Conservation (phyloP, 30 jellyfish, hydroid and myxozoan genomes). For the Clytia hemisphaerica region DNA sequence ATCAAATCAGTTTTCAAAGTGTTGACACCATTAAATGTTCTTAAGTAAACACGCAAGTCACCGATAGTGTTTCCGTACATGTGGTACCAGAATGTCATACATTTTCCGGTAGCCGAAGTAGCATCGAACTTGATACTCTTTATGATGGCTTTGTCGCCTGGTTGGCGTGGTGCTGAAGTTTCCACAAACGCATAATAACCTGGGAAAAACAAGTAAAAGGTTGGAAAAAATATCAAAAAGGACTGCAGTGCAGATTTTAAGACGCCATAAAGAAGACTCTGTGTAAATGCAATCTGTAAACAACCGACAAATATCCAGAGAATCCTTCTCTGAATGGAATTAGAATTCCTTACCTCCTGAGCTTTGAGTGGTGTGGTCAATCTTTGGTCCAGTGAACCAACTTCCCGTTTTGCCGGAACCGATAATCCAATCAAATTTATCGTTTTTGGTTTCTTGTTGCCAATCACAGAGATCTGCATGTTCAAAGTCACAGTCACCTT, state of each 20-base stretch:
- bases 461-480: constrained; percentile 87
- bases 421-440: constrained; percentile 85
- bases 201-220: neutral
- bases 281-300: neutral
- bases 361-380: constrained; percentile 80
- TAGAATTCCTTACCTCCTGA: constrained; percentile 46
- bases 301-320: constrained; percentile 9
- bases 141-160: constrained; percentile 87
- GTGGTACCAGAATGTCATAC: constrained; percentile 88
- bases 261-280: neutral
- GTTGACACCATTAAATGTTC: constrained; percentile 43
- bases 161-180: constrained; percentile 78
- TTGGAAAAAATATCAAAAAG: no score
- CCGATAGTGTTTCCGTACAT: constrained; percentile 94
- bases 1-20: constrained; percentile 14
- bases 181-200: constrained; percentile 89
- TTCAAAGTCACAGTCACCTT: constrained; percentile 97
- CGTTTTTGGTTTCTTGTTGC: constrained; percentile 49
- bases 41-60: constrained; percentile 54
- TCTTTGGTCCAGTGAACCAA: constrained; percentile 77
- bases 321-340: neutral
- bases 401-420: constrained; percentile 83
- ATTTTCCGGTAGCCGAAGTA: constrained; percentile 69
- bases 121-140: constrained; percentile 78
- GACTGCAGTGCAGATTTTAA: constrained; percentile 13